Evolutionary conservation across 2,113 vertebrate genomes (phyloP).

Genomic region (Microtus oregoni): DNA sequence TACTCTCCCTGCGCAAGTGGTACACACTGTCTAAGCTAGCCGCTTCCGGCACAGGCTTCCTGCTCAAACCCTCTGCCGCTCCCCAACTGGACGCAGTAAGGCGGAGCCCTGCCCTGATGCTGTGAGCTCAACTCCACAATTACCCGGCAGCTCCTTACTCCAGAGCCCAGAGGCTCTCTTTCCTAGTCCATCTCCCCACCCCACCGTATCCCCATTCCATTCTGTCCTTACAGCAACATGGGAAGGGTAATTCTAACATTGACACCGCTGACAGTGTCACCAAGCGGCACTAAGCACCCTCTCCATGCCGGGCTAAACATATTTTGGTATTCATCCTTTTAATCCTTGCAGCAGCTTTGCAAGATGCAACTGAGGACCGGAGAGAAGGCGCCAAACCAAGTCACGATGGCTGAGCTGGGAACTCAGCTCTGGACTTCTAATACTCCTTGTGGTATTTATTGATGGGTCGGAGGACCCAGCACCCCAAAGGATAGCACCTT

Average conservation of each 20-base stretch:
- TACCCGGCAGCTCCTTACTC: neutral
- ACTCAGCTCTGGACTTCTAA: neutral
- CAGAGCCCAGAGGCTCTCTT: neutral
- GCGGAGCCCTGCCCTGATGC: neutral
- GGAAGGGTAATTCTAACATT: neutral
- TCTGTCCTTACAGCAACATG: neutral
- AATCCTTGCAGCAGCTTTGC: neutral
- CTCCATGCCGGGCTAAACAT: rapidly evolving
- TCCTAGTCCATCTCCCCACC: neutral
- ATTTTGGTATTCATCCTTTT: neutral
- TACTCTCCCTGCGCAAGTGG: neutral
- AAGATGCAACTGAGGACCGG: neutral
- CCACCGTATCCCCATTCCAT: no score
- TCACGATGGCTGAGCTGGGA: neutral
- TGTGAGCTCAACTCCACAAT: neutral
- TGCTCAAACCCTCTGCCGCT: neutral
- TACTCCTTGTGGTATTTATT: neutral
- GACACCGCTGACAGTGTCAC: neutral
- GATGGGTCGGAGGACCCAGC: neutral
- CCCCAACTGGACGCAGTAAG: neutral
- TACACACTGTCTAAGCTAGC: neutral
- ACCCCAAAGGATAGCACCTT: neutral
- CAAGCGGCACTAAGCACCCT: neutral
- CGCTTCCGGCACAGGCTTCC: neutral
- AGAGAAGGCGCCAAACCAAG: neutral